Evolutionary conservation across 2,888 invertebrate genomes (phyloP).

Genomic region (Athripsodes cinereus): DNA sequence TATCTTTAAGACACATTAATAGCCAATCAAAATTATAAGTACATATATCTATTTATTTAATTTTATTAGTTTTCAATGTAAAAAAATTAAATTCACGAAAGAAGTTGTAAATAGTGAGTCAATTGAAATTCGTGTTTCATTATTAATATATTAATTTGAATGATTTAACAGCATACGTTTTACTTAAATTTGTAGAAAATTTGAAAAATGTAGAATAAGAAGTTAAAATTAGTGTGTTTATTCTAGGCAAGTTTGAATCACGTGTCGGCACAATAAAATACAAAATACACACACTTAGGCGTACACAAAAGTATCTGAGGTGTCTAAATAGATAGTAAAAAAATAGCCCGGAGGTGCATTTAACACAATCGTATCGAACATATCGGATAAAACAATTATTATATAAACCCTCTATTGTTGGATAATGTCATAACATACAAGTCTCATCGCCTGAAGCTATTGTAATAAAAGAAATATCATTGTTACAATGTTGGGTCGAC

Average conservation of each 20-base stretch:
- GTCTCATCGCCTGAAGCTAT: constrained; percentile 11
- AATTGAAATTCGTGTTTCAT: too few species aligned
- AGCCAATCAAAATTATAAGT: too few species aligned
- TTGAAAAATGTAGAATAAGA: too few species aligned
- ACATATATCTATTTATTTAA: too few species aligned
- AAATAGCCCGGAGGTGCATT: constrained; percentile 3
- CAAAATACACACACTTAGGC: neutral
- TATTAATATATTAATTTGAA: too few species aligned
- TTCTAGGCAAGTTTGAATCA: neutral
- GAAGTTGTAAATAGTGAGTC: too few species aligned
- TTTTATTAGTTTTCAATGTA: too few species aligned
- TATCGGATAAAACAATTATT: constrained; percentile 23
- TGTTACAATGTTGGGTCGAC: constrained; percentile 2
- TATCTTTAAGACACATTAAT: too few species aligned
- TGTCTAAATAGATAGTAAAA: neutral
- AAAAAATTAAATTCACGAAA: too few species aligned
- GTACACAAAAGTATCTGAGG: neutral
- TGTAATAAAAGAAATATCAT: constrained; percentile 17
- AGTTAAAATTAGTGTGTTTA: too few species aligned
- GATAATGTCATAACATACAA: constrained; percentile 23
- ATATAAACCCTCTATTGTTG: constrained; percentile 23
- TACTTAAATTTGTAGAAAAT: too few species aligned
- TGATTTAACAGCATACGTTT: too few species aligned
- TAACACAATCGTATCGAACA: constrained; percentile 17
- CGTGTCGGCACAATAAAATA: neutral